Evolutionary conservation across 2,888 invertebrate genomes (phyloP).

Genomic region (Euclidia mi): DNA sequence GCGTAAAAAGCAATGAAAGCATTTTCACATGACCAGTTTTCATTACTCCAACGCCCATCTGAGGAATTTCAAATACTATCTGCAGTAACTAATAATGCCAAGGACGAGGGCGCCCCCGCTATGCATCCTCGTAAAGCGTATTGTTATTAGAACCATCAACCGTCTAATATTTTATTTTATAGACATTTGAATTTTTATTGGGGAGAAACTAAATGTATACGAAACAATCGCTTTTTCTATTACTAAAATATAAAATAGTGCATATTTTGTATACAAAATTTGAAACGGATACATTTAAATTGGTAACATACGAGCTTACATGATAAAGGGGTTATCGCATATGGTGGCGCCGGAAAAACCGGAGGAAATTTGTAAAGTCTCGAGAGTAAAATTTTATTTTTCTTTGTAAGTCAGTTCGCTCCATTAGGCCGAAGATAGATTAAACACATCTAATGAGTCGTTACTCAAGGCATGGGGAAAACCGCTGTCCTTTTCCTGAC

Average conservation of each 20-base stretch:
- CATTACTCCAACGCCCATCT: conserved; percentile 82
- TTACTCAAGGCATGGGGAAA: neutral
- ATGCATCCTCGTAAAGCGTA: conserved; percentile 67
- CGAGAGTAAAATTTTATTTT: neutral
- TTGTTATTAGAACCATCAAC: conserved; percentile 65
- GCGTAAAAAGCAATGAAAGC: conserved; percentile 89
- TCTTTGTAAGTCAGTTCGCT: conserved; percentile 11
- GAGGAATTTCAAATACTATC: conserved; percentile 86
- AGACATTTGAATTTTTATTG: conserved; percentile 54
- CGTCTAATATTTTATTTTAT: conserved; percentile 61
- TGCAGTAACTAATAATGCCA: conserved; percentile 82
- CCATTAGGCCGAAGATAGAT: conserved; percentile 9
- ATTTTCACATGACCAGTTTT: conserved; percentile 88
- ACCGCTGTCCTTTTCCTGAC: too few species aligned
- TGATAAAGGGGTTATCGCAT: neutral
- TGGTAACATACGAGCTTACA: conserved; percentile 3
- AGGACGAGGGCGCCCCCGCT: conserved; percentile 67
- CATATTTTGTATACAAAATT: too few species aligned
- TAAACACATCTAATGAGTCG: conserved; percentile 11
- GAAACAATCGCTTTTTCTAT: conserved; percentile 1
- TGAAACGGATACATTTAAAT: conserved; percentile 3
- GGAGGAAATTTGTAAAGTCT: neutral
- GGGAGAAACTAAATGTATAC: conserved; percentile 33
- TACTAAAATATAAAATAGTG: neutral
- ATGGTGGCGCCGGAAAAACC: neutral